Evolutionary conservation across 2,888 invertebrate genomes (phyloP).

Genomic region (Amblyjoppa proteus): DNA sequence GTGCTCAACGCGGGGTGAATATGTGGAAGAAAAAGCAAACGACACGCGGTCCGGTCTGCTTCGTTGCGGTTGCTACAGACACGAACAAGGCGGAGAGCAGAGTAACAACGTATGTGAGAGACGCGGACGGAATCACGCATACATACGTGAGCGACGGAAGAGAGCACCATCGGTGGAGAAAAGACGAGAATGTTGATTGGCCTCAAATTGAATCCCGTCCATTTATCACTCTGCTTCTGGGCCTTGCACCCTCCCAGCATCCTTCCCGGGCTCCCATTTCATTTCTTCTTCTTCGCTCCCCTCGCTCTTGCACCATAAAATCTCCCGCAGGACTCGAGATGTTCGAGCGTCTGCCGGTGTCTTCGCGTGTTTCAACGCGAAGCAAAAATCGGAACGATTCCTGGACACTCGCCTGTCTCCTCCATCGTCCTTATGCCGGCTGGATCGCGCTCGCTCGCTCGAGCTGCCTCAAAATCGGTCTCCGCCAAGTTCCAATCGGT

Average conservation of each 20-base stretch:
- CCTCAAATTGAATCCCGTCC: conserved; percentile 83
- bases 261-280: conserved; percentile 54
- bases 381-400: conserved; percentile 72
- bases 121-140: not conserved
- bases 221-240: conserved; percentile 80
- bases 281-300: conserved; percentile 49
- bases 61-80: conserved; percentile 37
- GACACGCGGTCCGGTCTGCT: conserved; percentile 29
- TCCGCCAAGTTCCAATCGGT: conserved; percentile 32
- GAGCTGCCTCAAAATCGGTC: conserved; percentile 22
- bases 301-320: conserved; percentile 25
- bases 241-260: conserved; percentile 59
- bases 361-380: conserved; percentile 54
- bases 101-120: conserved; percentile 19
- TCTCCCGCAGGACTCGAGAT: not conserved
- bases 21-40: conserved; percentile 42
- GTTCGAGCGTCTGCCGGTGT: not conserved
- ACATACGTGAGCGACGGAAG: conserved; percentile 34
- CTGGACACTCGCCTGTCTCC: conserved; percentile 28
- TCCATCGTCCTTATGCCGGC: conserved; percentile 14
- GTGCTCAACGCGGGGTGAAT: conserved; percentile 32
- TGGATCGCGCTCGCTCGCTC: not conserved
- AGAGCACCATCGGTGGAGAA: conserved; percentile 52
- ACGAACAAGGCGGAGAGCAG: conserved; percentile 48
- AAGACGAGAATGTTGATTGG: conserved; percentile 83